A percentile compares a stretch with the other conserved stretches of the same genome.
These are phyloP conservation scores for Stenchaetothrips biformis DNA, from an alignment of 2,888 invertebrate genomes.

Conservation along the genomic window DNA sequence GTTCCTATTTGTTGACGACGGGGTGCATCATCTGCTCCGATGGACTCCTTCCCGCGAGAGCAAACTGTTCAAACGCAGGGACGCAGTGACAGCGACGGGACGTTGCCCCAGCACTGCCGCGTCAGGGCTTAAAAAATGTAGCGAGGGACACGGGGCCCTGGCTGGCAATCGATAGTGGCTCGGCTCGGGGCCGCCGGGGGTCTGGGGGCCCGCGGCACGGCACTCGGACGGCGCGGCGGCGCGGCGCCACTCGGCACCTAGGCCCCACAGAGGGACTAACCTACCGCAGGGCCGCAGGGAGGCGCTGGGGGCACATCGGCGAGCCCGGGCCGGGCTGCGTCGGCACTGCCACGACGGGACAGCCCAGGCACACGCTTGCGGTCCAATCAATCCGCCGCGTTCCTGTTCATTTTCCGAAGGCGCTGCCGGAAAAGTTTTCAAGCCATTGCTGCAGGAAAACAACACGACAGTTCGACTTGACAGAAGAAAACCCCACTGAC, in stretches of 20 bases:
- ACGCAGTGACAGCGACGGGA: not conserved
- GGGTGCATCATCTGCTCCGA: not conserved
- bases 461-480: not conserved
- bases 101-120: not conserved
- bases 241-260: not conserved
- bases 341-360: not conserved
- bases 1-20: constrained; percentile 18
- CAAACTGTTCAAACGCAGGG: not conserved
- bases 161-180: not conserved
- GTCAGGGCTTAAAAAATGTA: not conserved
- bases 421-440: not conserved
- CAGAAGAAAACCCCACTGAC: not conserved
- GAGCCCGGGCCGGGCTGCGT: not conserved
- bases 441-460: not conserved
- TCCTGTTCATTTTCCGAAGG: not conserved
- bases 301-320: not conserved
- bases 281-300: not conserved
- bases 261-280: not conserved
- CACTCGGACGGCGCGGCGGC: not conserved
- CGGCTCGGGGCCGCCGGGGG: not conserved
- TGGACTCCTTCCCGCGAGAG: not conserved
- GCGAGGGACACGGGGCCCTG: not conserved
- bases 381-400: not conserved
- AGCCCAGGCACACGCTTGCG: not conserved
- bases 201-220: not conserved